Evolutionary conservation across 1,140 invertebrate genomes (phyloP).

Genomic region (Eumaeus atala): DNA sequence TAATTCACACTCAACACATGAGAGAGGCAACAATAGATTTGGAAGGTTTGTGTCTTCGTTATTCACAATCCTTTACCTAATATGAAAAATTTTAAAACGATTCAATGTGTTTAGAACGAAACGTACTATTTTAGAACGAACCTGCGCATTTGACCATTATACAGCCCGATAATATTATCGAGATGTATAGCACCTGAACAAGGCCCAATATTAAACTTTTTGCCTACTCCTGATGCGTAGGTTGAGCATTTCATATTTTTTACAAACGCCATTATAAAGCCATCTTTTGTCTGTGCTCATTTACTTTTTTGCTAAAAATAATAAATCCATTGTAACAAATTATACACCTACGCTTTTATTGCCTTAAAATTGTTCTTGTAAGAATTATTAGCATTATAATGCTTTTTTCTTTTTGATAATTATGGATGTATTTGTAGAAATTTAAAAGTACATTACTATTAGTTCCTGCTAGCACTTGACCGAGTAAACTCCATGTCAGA

Average conservation of each 20-base stretch:
- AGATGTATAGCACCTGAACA: background rate
- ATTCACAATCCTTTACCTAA: too few species aligned
- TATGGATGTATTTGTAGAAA: too few species aligned
- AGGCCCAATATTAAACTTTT: background rate
- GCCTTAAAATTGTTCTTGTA: background rate
- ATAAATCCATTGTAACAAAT: conserved; percentile 7
- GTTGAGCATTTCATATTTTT: background rate
- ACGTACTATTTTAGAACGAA: too few species aligned
- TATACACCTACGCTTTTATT: background rate
- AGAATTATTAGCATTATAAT: too few species aligned
- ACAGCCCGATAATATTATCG: too few species aligned
- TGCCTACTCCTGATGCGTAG: background rate
- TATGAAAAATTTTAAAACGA: background rate
- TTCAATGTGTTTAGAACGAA: background rate
- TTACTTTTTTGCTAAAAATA: conserved; percentile 1
- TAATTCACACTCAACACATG: too few species aligned
- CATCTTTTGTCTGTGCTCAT: conserved; percentile 4
- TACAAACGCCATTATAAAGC: conserved; percentile 8
- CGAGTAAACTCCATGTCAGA: too few species aligned
- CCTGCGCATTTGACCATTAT: too few species aligned
- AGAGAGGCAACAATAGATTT: too few species aligned
- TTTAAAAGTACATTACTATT: too few species aligned
- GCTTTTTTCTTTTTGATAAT: background rate
- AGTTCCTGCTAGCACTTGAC: too few species aligned
- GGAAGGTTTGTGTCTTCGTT: too few species aligned